phyloP scores from a whole-genome alignment of 2,113 vertebrate species.

The Paraplagusia blochii region DNA sequence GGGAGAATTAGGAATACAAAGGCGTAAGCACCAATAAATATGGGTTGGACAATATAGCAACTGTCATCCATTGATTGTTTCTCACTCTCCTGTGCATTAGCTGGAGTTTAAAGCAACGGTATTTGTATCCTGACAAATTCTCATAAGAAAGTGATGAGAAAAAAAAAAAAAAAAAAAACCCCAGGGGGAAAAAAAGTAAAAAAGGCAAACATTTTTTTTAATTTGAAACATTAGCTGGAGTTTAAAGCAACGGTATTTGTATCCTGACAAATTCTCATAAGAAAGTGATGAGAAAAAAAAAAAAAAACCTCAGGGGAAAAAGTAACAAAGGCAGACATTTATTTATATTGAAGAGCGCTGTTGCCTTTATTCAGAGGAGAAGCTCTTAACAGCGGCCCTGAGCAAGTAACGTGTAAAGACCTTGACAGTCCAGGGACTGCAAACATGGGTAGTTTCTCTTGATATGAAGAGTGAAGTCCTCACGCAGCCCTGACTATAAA shows the following conservation, averaged over 20 bases:
- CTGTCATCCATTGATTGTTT: too few species aligned
- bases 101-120: not conserved
- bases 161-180: conserved; percentile 22
- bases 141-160: conserved; percentile 6
- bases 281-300: conserved; percentile 10
- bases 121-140: conserved; percentile 16
- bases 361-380: conserved; percentile 13
- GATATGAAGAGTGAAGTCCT: conserved; percentile 24
- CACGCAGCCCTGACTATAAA: conserved; percentile 14
- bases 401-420: conserved; percentile 21
- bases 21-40: too few species aligned
- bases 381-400: conserved; percentile 21
- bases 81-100: too few species aligned
- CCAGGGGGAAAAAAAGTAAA: not conserved
- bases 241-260: conserved; percentile 1
- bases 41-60: too few species aligned
- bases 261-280: conserved; percentile 6
- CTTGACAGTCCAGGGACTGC: conserved; percentile 18
- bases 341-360: conserved; percentile 19
- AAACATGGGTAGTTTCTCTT: conserved; percentile 31
- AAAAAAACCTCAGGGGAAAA: conserved; percentile 10
- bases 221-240: too few species aligned
- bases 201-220: conserved; percentile 29
- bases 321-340: conserved; percentile 16
- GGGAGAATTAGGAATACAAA: too few species aligned